A percentile compares a stretch with the other conserved stretches of the same genome.
These are phyloP conservation scores for Labroides dimidiatus DNA, from an alignment of 2,797 vertebrate genomes.

Conservation along the genomic window DNA sequence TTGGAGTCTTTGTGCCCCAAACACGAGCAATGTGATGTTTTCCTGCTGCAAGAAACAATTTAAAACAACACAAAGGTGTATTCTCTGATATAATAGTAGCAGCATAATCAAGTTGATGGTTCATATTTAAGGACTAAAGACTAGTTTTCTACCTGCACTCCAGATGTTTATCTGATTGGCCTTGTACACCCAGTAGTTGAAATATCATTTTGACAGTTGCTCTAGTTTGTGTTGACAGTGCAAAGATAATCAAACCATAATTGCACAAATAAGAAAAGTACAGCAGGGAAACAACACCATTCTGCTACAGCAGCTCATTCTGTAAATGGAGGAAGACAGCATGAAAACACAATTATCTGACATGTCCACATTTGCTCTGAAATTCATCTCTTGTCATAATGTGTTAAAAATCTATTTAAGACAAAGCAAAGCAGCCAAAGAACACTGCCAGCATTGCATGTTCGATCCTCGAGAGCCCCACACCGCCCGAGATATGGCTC, in stretches of 20 bases:
- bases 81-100: neutral
- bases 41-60: no score
- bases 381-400: slow-evolving; percentile 20
- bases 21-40: no score
- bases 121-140: neutral
- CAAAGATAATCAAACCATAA: slow-evolving; percentile 5
- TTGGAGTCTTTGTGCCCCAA: no score
- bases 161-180: neutral
- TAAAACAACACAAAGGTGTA: no score
- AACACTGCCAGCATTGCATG: slow-evolving; percentile 38
- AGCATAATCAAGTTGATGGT: neutral
- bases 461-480: slow-evolving; percentile 38
- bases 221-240: neutral
- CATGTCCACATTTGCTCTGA: slow-evolving; percentile 17
- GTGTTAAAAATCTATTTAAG: slow-evolving; percentile 38
- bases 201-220: neutral
- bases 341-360: slow-evolving; percentile 19
- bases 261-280: neutral
- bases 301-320: neutral
- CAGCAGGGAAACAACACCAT: slow-evolving; percentile 1
- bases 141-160: neutral
- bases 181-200: neutral
- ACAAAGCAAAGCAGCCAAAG: slow-evolving; percentile 48
- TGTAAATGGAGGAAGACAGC: slow-evolving; percentile 15
- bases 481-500: slow-evolving; percentile 42